Evolutionary conservation across 2,797 vertebrate genomes (phyloP), one percentile per base, ranked within the genome.

Genomic region (Chromobotia macracanthus): DNA sequence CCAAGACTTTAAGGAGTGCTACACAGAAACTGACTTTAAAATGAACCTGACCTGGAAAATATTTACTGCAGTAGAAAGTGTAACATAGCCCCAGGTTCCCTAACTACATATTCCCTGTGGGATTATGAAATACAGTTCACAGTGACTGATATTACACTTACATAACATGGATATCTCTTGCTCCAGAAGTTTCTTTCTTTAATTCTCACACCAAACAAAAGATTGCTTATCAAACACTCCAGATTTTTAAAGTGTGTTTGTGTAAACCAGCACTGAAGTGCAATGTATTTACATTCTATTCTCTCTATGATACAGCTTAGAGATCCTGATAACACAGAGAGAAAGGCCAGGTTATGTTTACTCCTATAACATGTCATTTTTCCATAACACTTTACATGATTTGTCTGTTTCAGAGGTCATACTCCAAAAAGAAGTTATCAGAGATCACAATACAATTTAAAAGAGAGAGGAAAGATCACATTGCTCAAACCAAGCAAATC

Each of bases 221-320:
- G 53, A 21, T 21, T 18, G 11, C 10, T 25, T 23, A 58, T 58
- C 25, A 60, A 60, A 16, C 58, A 31, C 25, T 60, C 15, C 28
- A 5, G 18, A 46, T 10, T 23, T 28, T 46, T 21, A 25, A 16
- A 48, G 55, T 38, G 46, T 70, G 50, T 53, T 56, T 38, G 55
- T 66, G 31, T 58, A 31, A 64, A 56, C n/a, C 46, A 64, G 15
- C 60, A 38, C 66, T n/a, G n/a, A 72, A 66, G 38, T 64, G 16
- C 9, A n/a, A 2, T 63, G 28, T 35, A 72, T 71, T 66, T 76
- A 31, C 51, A 71, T 80, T 73, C 63, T 68, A 21, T 61, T 61
- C 50, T 67, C 61, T 31, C 72, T 31, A 48, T 50, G 25, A 72
- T 35, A 48, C 50, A 65, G 25, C 67, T 46, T 41, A 53, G 41